phyloP scores from a whole-genome alignment of 2,888 invertebrate species.

The Harpalus rufipes region DNA sequence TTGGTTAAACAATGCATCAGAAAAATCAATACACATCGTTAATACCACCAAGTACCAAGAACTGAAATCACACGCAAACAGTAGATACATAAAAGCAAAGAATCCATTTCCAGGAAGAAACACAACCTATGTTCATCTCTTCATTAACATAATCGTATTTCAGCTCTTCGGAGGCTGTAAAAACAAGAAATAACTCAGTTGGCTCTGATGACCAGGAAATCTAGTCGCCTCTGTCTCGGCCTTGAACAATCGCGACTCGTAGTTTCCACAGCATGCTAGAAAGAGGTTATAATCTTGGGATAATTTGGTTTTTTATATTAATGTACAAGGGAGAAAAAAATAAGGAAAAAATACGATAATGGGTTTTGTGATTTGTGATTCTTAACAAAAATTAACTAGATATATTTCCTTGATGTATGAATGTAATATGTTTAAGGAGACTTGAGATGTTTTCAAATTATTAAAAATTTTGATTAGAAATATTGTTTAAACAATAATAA shows the following conservation, averaged over 20 bases:
- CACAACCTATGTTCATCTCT: constrained; percentile 11
- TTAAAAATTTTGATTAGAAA: no score
- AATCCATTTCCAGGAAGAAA: constrained; percentile 22
- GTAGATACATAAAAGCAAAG: neutral
- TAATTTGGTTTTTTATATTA: constrained; percentile 28
- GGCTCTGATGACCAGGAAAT: constrained; percentile 55
- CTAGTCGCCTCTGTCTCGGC: constrained; percentile 38
- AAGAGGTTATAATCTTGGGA: constrained; percentile 13
- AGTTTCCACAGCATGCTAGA: constrained; percentile 19
- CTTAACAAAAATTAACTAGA: neutral
- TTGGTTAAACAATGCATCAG: constrained; percentile 23
- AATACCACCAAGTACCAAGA: constrained; percentile 40
- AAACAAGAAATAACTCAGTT: constrained; percentile 18
- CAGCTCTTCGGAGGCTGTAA: neutral
- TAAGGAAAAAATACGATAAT: constrained; percentile 18
- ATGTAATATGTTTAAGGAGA: neutral
- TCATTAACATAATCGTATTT: constrained; percentile 24
- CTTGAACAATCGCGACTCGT: constrained; percentile 48
- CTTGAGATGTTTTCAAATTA: no score
- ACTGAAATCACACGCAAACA: constrained; percentile 38
- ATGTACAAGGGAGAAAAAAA: constrained; percentile 30
- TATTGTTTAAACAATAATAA: no score
- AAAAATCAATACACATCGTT: constrained; percentile 27
- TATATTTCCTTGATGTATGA: neutral
- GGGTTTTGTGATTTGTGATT: constrained; percentile 12